A percentile compares a stretch with the other conserved stretches of the same genome.
Conservation (phyloP, 2,113 vertebrate genomes). For the Andinoacara biseriatus region DNA sequence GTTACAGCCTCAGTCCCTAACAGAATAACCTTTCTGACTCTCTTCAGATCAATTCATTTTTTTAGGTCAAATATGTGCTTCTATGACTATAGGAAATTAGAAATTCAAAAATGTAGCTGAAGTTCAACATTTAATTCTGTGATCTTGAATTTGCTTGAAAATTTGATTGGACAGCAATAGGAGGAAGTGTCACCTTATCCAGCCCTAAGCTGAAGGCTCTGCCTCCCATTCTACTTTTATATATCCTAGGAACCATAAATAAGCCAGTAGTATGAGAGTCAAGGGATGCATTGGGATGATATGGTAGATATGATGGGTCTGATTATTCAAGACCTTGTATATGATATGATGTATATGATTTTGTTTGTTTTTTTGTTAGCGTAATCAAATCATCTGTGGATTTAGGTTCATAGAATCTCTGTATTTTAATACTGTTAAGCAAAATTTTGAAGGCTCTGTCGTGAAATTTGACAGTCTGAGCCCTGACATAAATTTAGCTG, state of each 20-base stretch:
- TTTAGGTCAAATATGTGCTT: background rate
- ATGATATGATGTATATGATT: no score
- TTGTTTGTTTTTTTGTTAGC: background rate
- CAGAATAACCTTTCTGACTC: background rate
- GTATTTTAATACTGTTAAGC: accelerated
- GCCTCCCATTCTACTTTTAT: no score
- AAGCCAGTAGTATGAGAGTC: no score
- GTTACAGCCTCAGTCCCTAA: background rate
- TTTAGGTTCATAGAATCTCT: background rate
- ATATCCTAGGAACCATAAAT: no score
- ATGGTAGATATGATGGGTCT: no score
- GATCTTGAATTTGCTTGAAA: background rate
- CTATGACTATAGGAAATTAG: background rate
- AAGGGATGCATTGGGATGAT: no score
- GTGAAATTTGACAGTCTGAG: background rate
- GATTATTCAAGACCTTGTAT: no score
- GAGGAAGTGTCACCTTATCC: no score
- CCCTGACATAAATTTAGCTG: background rate
- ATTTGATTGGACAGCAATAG: no score
- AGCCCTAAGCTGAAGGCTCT: no score
- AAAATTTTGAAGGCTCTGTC: background rate
- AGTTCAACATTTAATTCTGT: no score
- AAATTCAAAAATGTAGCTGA: background rate
- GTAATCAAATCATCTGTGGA: background rate
- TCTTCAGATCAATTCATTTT: no score